A percentile compares a stretch with the other conserved stretches of the same genome.
phyloP scores from a whole-genome alignment of 1,140 invertebrate genomes.

The Dryas iulia region DNA sequence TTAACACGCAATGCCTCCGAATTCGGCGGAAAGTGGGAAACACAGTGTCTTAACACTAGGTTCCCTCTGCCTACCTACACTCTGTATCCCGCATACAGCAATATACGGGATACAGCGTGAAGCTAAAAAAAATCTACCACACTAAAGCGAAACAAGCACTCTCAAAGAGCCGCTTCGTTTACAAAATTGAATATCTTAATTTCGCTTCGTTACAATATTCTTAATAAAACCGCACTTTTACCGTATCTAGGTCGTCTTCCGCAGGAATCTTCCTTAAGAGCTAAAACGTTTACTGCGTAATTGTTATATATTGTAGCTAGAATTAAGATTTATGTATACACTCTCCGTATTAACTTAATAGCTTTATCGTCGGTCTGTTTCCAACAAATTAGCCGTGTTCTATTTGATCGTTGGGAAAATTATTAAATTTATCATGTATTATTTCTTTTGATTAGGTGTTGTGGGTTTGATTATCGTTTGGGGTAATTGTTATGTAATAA shows the following conservation, averaged over 20 bases:
- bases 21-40: too few relatives aligned
- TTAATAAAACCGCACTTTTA: conserved; percentile 13
- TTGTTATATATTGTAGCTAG: conserved; percentile 33
- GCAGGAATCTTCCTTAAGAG: conserved; percentile 30
- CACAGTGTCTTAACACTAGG: too few relatives aligned
- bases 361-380: conserved; percentile 16
- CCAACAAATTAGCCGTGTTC: neutral
- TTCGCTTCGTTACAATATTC: conserved; percentile 8
- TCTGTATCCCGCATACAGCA: too few relatives aligned
- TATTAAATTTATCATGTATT: neutral
- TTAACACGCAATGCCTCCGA: too few relatives aligned
- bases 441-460: neutral
- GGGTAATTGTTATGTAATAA: neutral
- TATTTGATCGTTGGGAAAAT: neutral
- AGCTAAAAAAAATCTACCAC: too few relatives aligned
- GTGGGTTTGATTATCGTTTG: neutral
- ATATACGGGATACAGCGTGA: too few relatives aligned
- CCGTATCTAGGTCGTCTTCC: conserved; percentile 35
- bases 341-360: conserved; percentile 22
- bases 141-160: neutral
- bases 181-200: conserved; percentile 2
- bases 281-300: conserved; percentile 28
- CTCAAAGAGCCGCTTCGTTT: neutral
- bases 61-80: too few relatives aligned
- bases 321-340: conserved; percentile 35